Base-by-base conservation (phyloP, 1,140 invertebrate species). In the Cryptotermes secundus region DNA sequence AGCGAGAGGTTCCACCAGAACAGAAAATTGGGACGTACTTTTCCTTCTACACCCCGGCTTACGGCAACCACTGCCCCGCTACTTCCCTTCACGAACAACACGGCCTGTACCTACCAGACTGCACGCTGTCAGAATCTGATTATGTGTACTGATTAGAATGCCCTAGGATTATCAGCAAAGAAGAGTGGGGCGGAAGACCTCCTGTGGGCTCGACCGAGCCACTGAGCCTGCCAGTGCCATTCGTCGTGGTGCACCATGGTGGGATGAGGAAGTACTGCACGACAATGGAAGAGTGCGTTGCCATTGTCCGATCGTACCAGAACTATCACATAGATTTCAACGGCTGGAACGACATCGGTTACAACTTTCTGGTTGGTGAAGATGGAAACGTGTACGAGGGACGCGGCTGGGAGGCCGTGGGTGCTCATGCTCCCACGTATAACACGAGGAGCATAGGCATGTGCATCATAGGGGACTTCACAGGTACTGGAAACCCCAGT, bases 371-470 rank as follows among this genome's bases (percentile, higher is more conserved):
- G 85, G 93, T 92, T 19, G 92, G 91, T 35, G 91, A 92, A 84
- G 90, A 91, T 83, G 92, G 92, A 6, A 90, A 90, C 42, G 87
- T 92, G n/a, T 93, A 92, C 85, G 92, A 92, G 87, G 93, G 91
- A 0, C 89, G 92, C 34, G 93, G 92, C 1, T 97, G 95, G 93
- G 91, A 93, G 35, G 89, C 87, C 6, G 88, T 93, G 0, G 96
- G 96, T 7, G 94, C 95, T 0, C 95, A 97, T 87, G 92, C 95
- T 0, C 92, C 91, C 3, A 89, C 88, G 34, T 96, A 93, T 87
- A 97, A 97, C 88, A 89, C 88, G 79, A 90, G 89, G 81, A 95
- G 95, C 85, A 92, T 96, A 34, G 96, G 95, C 82, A 95, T 96
- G 86, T 93, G 92, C 42, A 89, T 96, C 10, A 95, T 96, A 85